Base-by-base conservation (phyloP, 2,888 invertebrate species). In the Steromphala cineraria region DNA sequence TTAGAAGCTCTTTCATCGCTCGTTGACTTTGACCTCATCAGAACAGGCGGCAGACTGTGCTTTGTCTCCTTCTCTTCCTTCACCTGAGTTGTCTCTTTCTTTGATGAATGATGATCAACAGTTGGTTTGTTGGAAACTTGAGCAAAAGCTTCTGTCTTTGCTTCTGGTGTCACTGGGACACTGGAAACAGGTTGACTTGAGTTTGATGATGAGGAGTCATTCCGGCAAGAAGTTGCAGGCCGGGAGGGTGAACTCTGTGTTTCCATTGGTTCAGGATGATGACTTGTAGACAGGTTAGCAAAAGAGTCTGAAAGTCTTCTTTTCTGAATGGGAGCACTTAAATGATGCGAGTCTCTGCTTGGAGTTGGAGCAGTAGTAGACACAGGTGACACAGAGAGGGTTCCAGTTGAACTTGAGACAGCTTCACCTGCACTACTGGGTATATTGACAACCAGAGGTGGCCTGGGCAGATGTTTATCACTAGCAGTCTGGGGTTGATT, bases 1-100 rank as follows among this genome's bases (percentile, higher is more conserved):
- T 76, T 76, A 15, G 76, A 53, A n/a, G 53, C 28, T n/a, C 55
- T 24, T 21, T 76, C 76, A 76, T 76, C 76, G 31, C 19, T 76
- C 1, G 46, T 46, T 31, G 76, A 76, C 76, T 76, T 76, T 13
- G 76, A 76, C n/a, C 76, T 53, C n/a, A 71, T 71, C 40, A 71
- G 36, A n/a, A 71, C 71, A 36, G 71, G 71, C n/a, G 71, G 71
- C 19, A 71, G 31, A 17, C 15, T 36, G 36, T 71, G 71, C n/a
- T 31, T 71, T 2, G 71, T 40, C 19, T 71, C 71, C 36, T 71
- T 71, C 36, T 71, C 71, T 21, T 56, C 71, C 40, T 71, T 71
- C 2, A 3, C 17, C 71, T 71, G 71, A 36, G 36, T n/a, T n/a
- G 71, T 10, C 36, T 71, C 71, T 19, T 71, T 71, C 71, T 71